Conservation (phyloP, 2,888 invertebrate genomes). For the Apotomis capreana region DNA sequence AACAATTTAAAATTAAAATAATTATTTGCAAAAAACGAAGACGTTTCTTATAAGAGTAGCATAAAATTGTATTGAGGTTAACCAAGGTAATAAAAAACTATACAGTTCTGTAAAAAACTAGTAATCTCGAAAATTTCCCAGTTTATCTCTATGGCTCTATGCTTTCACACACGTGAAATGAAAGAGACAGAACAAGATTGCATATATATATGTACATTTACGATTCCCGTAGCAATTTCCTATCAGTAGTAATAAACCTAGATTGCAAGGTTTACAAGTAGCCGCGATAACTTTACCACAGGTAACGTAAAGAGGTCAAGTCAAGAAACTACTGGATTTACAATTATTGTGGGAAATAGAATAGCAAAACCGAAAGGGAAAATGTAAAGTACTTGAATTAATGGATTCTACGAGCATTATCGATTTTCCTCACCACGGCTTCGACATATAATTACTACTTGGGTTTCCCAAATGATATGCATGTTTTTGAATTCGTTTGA, state of each 20-base stretch:
- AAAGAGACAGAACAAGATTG: not conserved
- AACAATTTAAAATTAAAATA: no score
- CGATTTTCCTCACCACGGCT: conserved; percentile 4
- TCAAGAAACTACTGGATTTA: conserved; percentile 23
- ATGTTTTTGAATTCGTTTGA: not conserved
- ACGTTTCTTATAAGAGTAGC: not conserved
- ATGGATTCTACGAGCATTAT: not conserved
- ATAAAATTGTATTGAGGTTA: not conserved
- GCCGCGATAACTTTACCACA: conserved; percentile 29
- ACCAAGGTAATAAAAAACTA: not conserved
- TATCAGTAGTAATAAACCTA: conserved; percentile 35
- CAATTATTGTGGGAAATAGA: conserved; percentile 6
- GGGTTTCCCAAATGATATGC: not conserved
- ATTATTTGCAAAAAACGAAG: no score
- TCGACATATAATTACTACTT: not conserved
- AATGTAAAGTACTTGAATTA: conserved; percentile 1
- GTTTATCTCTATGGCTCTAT: not conserved
- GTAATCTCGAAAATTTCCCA: not conserved
- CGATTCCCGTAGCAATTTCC: conserved; percentile 24
- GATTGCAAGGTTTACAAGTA: conserved; percentile 21
- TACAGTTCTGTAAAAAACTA: not conserved
- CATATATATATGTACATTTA: not conserved
- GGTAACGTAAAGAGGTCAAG: conserved; percentile 30
- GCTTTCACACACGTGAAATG: not conserved
- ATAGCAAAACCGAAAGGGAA: conserved; percentile 8